These are phyloP conservation scores for Malacoctenus gilli DNA, from an alignment of 2,797 vertebrate genomes.

Conservation along the genomic window DNA sequence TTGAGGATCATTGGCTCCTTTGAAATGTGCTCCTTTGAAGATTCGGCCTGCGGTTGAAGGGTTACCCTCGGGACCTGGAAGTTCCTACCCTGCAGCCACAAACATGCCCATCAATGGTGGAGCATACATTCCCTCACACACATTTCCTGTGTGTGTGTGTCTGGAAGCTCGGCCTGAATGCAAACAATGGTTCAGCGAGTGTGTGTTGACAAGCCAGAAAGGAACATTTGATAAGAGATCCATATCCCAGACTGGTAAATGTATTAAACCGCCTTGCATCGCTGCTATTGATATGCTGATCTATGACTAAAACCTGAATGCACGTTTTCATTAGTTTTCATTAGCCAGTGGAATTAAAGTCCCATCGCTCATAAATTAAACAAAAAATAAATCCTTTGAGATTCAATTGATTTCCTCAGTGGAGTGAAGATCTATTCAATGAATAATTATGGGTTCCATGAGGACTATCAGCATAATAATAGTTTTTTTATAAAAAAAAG, in stretches of 20 bases:
- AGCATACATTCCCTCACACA: conserved; percentile 6
- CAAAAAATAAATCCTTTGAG: conserved; percentile 54
- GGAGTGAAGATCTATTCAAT: conserved; percentile 55
- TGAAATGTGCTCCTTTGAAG: conserved; percentile 34
- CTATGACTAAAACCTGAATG: conserved; percentile 48
- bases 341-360: conserved; percentile 64
- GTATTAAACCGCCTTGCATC: conserved; percentile 36
- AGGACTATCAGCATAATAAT: conserved; percentile 61
- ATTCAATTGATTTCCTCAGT: conserved; percentile 65
- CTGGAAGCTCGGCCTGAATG: conserved; percentile 1
- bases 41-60: conserved; percentile 20
- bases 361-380: conserved; percentile 62
- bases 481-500: conserved; percentile 1
- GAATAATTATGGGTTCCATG: conserved; percentile 62
- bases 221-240: conserved; percentile 22
- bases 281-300: conserved; percentile 60
- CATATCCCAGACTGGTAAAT: conserved; percentile 26
- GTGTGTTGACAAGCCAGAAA: conserved; percentile 17
- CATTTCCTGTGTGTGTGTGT: neutral
- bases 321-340: conserved; percentile 68
- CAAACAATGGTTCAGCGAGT: conserved; percentile 11
- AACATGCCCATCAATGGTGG: conserved; percentile 23
- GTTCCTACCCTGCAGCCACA: conserved; percentile 33
- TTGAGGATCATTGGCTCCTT: conserved; percentile 37
- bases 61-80: conserved; percentile 29